Conservation (phyloP, 92 coral and sea anemone species). For the Umimayanthus chanpuru region DNA sequence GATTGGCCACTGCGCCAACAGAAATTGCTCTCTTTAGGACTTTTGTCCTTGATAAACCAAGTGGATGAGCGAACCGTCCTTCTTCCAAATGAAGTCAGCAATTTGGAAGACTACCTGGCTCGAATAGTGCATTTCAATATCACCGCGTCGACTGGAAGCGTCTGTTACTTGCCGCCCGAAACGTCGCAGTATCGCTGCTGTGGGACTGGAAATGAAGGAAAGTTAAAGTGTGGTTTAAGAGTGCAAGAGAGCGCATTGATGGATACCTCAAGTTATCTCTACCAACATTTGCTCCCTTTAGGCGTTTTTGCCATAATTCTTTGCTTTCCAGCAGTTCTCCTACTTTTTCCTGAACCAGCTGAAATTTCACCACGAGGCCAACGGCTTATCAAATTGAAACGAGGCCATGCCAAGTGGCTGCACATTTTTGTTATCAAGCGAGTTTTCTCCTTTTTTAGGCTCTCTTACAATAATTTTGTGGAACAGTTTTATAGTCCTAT, state of each 20-base stretch:
- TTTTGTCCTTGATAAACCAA: neutral
- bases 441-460: neutral
- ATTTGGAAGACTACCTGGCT: neutral
- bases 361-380: neutral
- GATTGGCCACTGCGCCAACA: slow-evolving; percentile 1
- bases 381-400: neutral
- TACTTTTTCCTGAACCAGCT: neutral
- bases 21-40: slow-evolving; percentile 4
- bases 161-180: neutral
- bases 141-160: neutral
- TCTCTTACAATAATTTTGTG: neutral
- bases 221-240: neutral
- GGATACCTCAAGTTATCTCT: neutral
- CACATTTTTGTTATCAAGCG: neutral
- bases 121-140: neutral
- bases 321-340: neutral
- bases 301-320: neutral
- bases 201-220: neutral
- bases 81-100: neutral
- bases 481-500: neutral
- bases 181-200: slow-evolving; percentile 12
- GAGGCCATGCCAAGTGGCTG: neutral
- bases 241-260: neutral
- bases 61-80: neutral
- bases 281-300: neutral